These are phyloP conservation scores for Limonius californicus DNA, from an alignment of 1,140 invertebrate genomes.

Conservation along the genomic window DNA sequence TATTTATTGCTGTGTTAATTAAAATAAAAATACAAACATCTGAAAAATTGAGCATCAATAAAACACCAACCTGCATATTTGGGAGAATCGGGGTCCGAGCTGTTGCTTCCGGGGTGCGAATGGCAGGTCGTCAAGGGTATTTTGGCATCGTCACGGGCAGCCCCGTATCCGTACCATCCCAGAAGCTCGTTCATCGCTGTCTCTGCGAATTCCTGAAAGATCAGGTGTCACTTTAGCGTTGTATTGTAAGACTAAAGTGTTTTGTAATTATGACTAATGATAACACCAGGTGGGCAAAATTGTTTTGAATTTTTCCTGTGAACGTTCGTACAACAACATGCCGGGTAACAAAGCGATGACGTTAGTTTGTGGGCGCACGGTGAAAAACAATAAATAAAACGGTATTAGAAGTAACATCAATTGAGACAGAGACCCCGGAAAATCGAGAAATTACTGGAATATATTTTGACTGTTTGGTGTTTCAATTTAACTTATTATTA, in stretches of 20 bases:
- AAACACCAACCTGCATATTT: slow-evolving; percentile 31
- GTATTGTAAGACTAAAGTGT: no score
- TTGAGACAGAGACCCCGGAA: no score
- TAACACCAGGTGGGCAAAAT: neutral
- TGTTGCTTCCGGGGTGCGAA: slow-evolving; percentile 36
- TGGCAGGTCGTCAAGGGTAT: slow-evolving; percentile 18
- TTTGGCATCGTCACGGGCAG: slow-evolving; percentile 50
- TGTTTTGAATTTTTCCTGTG: no score
- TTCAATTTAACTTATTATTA: no score
- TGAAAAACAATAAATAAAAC: no score
- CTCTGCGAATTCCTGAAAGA: slow-evolving; percentile 78
- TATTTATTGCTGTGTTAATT: no score
- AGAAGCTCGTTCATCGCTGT: slow-evolving; percentile 87
- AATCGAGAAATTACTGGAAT: no score
- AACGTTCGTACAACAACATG: no score
- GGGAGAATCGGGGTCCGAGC: slow-evolving; percentile 34
- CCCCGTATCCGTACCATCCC: slow-evolving; percentile 85
- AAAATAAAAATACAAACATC: neutral
- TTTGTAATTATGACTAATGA: neutral
- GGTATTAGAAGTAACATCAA: no score
- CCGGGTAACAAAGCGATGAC: no score
- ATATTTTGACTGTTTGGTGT: no score
- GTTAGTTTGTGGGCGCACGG: no score
- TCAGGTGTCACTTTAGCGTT: slow-evolving; percentile 11
- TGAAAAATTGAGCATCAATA: neutral